Conservation (phyloP, 92 coral and sea anemone species). For the Diadumene lineata region DNA sequence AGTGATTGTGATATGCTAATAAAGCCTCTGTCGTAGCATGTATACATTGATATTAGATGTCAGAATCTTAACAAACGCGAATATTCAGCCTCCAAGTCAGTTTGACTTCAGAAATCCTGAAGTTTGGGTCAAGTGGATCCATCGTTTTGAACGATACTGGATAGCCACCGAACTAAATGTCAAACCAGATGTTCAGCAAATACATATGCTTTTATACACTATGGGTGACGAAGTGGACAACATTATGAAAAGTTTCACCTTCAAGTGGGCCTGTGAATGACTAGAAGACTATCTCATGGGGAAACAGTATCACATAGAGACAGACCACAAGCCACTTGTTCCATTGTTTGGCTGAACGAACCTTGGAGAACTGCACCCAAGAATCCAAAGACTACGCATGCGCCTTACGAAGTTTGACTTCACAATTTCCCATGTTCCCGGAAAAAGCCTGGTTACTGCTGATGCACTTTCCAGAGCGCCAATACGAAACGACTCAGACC, state of each 20-base stretch:
- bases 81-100: no score
- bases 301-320: no score
- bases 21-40: no score
- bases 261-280: constrained; percentile 39
- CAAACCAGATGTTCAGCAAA: constrained; percentile 43
- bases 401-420: constrained; percentile 45
- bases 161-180: constrained; percentile 53
- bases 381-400: constrained; percentile 47
- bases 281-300: constrained; percentile 21
- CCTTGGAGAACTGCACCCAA: constrained; percentile 38
- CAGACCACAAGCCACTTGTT: constrained; percentile 58
- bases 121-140: constrained; percentile 75
- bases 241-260: constrained; percentile 34
- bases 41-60: no score
- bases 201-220: constrained; percentile 50
- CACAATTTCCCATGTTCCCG: constrained; percentile 59
- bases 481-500: constrained; percentile 6
- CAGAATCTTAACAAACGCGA: no score
- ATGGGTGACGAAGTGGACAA: constrained; percentile 62
- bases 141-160: constrained; percentile 60
- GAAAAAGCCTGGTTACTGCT: constrained; percentile 48
- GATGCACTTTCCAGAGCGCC: constrained; percentile 54
- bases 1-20: no score
- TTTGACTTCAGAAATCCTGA: no score
- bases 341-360: constrained; percentile 39